Percentiles rank a stretch among this genome's conserved stretches.
Conservation (phyloP, 1,140 invertebrate species). For the Bombus soroeensis region DNA sequence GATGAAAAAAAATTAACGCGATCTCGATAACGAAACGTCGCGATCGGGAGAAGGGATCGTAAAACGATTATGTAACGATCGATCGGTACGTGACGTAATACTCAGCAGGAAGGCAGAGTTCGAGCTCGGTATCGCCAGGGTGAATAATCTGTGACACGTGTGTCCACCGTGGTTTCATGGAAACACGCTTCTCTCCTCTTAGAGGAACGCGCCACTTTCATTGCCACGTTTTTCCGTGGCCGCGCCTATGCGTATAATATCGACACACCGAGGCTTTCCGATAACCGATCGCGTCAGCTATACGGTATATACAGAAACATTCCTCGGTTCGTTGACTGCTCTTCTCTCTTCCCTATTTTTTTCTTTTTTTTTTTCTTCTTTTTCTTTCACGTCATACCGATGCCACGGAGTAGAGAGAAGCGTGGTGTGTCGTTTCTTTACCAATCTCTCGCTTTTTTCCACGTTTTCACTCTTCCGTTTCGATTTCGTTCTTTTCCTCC, state of each 20-base stretch:
- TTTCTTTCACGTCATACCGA: background rate
- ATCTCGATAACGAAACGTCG: slow-evolving; percentile 1
- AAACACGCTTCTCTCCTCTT: background rate
- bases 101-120: background rate
- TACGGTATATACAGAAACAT: slow-evolving; percentile 64
- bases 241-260: slow-evolving; percentile 17
- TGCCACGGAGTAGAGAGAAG: too few species aligned
- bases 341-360: background rate
- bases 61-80: slow-evolving; percentile 28
- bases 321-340: slow-evolving; percentile 49
- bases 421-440: background rate
- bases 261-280: slow-evolving; percentile 41
- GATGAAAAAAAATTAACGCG: background rate
- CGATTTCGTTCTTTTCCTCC: slow-evolving; percentile 7
- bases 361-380: background rate
- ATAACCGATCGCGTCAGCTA: slow-evolving; percentile 66
- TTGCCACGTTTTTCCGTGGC: slow-evolving; percentile 42
- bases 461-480: background rate
- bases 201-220: background rate
- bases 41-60: background rate
- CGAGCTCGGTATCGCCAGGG: slow-evolving; percentile 11
- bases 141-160: slow-evolving; percentile 55
- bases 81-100: background rate
- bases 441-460: background rate
- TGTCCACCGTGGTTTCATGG: background rate